phyloP scores from a whole-genome alignment of 2,797 vertebrate species.

The Etheostoma perlongum region DNA sequence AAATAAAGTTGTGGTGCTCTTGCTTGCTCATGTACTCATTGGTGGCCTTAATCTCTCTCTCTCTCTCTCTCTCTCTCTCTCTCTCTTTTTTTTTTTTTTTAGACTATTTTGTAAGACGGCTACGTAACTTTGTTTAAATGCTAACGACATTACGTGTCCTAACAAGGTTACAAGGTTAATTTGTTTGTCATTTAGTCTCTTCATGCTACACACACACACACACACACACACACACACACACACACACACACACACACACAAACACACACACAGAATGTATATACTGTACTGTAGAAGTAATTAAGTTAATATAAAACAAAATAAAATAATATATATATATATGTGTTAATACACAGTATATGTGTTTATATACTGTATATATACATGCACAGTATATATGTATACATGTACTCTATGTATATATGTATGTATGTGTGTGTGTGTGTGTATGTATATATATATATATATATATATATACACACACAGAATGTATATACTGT shows the following conservation, averaged over 20 bases:
- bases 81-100: not conserved
- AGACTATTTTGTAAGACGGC: constrained; percentile 1
- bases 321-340: not conserved
- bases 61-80: not conserved
- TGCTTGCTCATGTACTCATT: not conserved
- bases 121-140: not conserved
- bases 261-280: not conserved
- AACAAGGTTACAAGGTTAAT: not conserved
- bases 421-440: no score
- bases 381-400: no score
- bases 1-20: not conserved
- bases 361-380: no score
- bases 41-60: not conserved
- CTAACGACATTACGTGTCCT: not conserved
- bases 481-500: not conserved
- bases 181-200: not conserved
- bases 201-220: not conserved
- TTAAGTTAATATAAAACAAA: not conserved
- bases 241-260: no score
- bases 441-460: no score
- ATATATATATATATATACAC: not conserved
- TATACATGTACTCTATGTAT: no score
- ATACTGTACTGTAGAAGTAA: not conserved
- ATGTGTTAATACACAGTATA: no score
- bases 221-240: not conserved